Evolutionary conservation across 2,888 invertebrate genomes (phyloP).

Genomic region (Taenaris catops): DNA sequence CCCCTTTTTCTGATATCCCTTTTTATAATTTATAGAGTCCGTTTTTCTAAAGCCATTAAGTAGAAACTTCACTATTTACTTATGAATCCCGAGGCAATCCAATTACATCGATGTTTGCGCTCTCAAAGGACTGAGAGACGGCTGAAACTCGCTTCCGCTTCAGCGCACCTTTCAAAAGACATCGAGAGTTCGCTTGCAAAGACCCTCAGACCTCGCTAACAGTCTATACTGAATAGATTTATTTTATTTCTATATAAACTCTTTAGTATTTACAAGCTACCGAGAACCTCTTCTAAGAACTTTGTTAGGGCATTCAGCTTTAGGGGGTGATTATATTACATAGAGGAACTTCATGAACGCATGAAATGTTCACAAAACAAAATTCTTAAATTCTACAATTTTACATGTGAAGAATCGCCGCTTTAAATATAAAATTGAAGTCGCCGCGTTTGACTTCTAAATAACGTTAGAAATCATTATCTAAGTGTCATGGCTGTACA

Average conservation of each 20-base stretch:
- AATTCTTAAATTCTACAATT: too few species aligned
- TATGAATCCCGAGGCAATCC: constrained; percentile 46
- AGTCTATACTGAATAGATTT: constrained; percentile 6
- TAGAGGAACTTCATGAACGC: too few species aligned
- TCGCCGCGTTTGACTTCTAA: too few species aligned
- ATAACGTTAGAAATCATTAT: too few species aligned
- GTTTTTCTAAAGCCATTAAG: constrained; percentile 11
- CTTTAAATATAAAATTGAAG: too few species aligned
- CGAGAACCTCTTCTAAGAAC: too few species aligned
- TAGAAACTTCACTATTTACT: constrained; percentile 25
- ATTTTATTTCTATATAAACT: constrained; percentile 33
- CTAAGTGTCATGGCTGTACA: too few species aligned
- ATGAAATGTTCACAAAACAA: too few species aligned
- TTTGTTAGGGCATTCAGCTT: too few species aligned
- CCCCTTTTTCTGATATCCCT: too few species aligned
- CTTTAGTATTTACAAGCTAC: background rate
- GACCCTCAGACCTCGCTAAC: constrained; percentile 17
- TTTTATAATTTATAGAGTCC: background rate
- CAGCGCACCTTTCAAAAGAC: constrained; percentile 30
- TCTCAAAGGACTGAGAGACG: constrained; percentile 51
- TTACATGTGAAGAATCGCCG: too few species aligned
- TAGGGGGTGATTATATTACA: too few species aligned
- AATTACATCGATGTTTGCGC: constrained; percentile 55
- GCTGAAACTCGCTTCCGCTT: constrained; percentile 33
- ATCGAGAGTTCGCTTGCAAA: constrained; percentile 34